Evolutionary conservation across 2,113 vertebrate species (phyloP), one percentile per base, ranked within the genome.

Genomic region (Pungitius pungitius): DNA sequence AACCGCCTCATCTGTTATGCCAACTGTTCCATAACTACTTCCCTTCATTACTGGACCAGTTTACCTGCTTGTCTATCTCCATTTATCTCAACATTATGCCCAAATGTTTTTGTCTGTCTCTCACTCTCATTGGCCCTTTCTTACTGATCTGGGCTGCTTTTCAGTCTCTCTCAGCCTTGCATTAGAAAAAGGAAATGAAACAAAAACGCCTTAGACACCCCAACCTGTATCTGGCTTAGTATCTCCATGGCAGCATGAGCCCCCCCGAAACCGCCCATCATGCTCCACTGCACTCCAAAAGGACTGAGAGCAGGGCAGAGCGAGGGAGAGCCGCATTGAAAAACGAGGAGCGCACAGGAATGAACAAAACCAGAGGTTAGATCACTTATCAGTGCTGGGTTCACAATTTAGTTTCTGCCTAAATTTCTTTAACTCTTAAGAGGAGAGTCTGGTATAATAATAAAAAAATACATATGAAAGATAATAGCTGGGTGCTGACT

Each of bases 281-380:
- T 82, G 91, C 91, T 89, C 73, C 78, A 74, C 30, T 88, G 91
- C 87, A 88, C 88, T 79, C 85, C 66, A 90, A 92, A 90, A 87
- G 90, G 58, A 65, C 64, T 13, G 65, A 78, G 79, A 80, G 79
- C 47, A 49, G 73, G 54, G 51, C 77, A 60, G 30, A 20, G 24
- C 26, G 52, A 54, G n/a, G 20, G 51, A 26, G 65, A 57, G 77
- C 7, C 15, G 22, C 22, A 73, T 45, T 71, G 72, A 82, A 78
- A 73, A 80, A 81, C 45, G 58, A 42, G 43, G 1, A 45, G 72
- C 71, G 74, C 66, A 45, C 10, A 67, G 52, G 58, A 82, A 78
- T 75, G 59, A 80, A 64, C 59, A 49, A 57, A 67, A 75, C 74
- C 72, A 37, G 42, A 73, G 66, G 60, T 81, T 58, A 82, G 80